Base-by-base conservation (phyloP, 2,888 invertebrate genomes). In the Idaea dimidiata region DNA sequence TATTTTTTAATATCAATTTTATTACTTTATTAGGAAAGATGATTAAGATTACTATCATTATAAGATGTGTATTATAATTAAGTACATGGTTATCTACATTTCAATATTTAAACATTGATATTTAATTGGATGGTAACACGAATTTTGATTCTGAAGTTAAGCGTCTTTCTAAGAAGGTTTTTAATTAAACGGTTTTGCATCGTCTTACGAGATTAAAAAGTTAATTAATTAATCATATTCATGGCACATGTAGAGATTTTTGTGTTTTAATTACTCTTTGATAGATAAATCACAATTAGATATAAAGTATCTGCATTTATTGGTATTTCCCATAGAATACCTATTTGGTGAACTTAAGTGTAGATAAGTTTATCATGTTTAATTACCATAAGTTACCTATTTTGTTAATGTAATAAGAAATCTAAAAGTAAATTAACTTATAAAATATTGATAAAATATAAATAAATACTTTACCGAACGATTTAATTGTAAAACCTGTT, bases 1-100 rank as follows among this genome's bases (percentile, higher is more conserved):
- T 70, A 70, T 59, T 62, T 63, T 66, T 65, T 72, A 72, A 59
- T 66, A 56, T 61, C 17, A n/a, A 24, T n/a, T 16, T 31, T 55
- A 54, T 16, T 55, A n/a, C 54, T 16, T 60, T 66, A 62, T 67
- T 62, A 60, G 55, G 61, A 60, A 62, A 54, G 24, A 55, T n/a
- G 18, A 59, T 59, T 43, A 43, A 6, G 14, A 43, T 43, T 14
- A 43, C 43, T 8, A n/a, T n/a, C n/a, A n/a, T n/a, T n/a, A n/a
- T n/a, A n/a, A n/a, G n/a, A n/a, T 43, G 14, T 24, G 14, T 43
- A 43, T 43, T 3, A 10, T 43, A 43, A 43, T 43, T 43, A 43
- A 43, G 43, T 8, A 43, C 10, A 43, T 43, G 43, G 10, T 43
- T 43, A 43, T 14, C 43, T 43, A 43, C 43, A 43, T 43, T 24